phyloP scores from a whole-genome alignment of 2,888 invertebrate species.

The Eupithecia subumbrata region DNA sequence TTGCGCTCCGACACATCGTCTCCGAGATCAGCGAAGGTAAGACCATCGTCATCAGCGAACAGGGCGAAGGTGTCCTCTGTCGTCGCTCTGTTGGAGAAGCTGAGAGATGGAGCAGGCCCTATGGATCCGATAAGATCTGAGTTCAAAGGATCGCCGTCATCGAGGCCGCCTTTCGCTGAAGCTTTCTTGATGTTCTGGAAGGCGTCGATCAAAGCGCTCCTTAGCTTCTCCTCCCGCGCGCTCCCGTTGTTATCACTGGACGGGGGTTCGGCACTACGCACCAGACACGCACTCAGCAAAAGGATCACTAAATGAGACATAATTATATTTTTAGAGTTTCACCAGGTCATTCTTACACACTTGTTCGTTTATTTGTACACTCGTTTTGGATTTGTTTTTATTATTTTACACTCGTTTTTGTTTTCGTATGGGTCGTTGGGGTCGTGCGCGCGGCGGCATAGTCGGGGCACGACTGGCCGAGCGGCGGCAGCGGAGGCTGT shows the following conservation, averaged over 20 bases:
- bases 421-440: conserved; percentile 40
- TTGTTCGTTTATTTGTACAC: conserved; percentile 31
- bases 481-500: conserved; percentile 52
- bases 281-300: conserved; percentile 66
- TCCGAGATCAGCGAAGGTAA: conserved; percentile 72
- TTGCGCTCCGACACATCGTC: conserved; percentile 58
- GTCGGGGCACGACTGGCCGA: conserved; percentile 69
- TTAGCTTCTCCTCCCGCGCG: conserved; percentile 73
- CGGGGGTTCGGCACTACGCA: conserved; percentile 60
- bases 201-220: conserved; percentile 76
- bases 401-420: conserved; percentile 8
- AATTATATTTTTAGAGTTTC: conserved; percentile 51
- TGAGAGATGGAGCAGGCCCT: conserved; percentile 43
- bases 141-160: conserved; percentile 63
- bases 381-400: conserved; percentile 41
- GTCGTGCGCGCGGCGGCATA: conserved; percentile 74
- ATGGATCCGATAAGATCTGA: conserved; percentile 72
- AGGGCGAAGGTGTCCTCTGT: conserved; percentile 68
- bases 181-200: conserved; percentile 78
- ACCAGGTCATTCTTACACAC: conserved; percentile 64
- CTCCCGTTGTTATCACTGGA: conserved; percentile 62
- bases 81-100: conserved; percentile 51
- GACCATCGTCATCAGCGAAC: conserved; percentile 74
- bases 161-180: conserved; percentile 70
- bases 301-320: conserved; percentile 72